phyloP scores from a whole-genome alignment of 2,797 vertebrate genomes.

The Gouania willdenowi region DNA sequence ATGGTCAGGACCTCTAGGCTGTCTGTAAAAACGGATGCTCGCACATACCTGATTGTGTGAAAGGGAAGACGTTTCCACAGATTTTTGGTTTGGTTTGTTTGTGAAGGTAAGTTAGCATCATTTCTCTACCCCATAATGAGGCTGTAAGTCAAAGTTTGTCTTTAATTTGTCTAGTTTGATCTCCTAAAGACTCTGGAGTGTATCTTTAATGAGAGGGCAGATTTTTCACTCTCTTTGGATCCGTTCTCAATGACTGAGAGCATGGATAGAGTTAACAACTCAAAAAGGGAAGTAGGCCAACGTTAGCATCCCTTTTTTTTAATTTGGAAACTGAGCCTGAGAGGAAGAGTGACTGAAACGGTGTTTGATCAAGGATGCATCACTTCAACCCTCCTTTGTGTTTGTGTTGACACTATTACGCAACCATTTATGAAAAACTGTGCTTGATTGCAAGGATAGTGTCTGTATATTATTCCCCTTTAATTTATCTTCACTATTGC shows the following conservation, averaged over 20 bases:
- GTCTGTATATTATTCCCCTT: conserved; percentile 16
- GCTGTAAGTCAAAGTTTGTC: conserved; percentile 2
- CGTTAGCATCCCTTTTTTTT: conserved; percentile 62
- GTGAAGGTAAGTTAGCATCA: conserved; percentile 6
- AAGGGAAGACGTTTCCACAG: conserved; percentile 27
- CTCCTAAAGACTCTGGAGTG: not conserved
- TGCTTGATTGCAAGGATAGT: conserved; percentile 12
- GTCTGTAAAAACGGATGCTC: conserved; percentile 24
- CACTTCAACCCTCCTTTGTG: not conserved
- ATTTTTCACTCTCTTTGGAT: conserved; percentile 6
- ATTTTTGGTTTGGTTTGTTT: conserved; percentile 18
- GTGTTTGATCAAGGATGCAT: conserved; percentile 10
- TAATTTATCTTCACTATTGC: conserved; percentile 17
- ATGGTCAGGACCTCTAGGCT: conserved; percentile 24
- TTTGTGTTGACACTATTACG: conserved; percentile 8
- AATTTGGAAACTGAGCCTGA: conserved; percentile 48
- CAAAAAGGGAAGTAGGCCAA: conserved; percentile 66
- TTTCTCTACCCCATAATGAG: conserved; percentile 4
- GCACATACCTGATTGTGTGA: conserved; percentile 47
- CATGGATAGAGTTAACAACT: conserved; percentile 57
- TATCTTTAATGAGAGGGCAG: not conserved
- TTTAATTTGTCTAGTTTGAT: conserved; percentile 2
- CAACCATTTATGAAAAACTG: not conserved
- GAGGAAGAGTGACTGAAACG: conserved; percentile 15
- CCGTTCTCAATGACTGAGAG: not conserved